Percentiles rank a stretch among this genome's conserved stretches.
Conservation (phyloP, 2,888 invertebrate genomes). For the Bimastos eiseni region DNA sequence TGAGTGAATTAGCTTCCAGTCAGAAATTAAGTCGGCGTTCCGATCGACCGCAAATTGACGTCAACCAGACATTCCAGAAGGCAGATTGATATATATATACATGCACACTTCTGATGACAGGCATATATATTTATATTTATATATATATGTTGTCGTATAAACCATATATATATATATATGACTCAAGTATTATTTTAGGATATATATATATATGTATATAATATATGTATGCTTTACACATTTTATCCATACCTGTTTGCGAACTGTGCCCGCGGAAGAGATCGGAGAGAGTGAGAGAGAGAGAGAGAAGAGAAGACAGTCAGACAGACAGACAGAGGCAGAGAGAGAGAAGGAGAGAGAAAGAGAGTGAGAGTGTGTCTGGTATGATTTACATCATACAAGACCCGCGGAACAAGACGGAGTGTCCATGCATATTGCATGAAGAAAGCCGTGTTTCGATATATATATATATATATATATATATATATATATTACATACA, state of each 20-base stretch:
- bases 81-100: neutral
- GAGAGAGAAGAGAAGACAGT: too few relatives aligned
- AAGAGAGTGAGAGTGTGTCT: too few relatives aligned
- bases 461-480: neutral
- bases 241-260: too few relatives aligned
- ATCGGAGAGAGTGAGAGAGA: too few relatives aligned
- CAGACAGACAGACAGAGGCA: too few relatives aligned
- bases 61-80: neutral
- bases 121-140: neutral
- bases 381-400: neutral
- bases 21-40: neutral
- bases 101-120: neutral
- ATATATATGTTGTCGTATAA: neutral
- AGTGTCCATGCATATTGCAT: constrained; percentile 4
- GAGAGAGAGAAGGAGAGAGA: too few relatives aligned
- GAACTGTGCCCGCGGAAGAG: too few relatives aligned
- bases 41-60: neutral
- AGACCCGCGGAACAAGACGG: neutral
- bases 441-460: neutral
- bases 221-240: neutral
- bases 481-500: neutral
- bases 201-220: neutral
- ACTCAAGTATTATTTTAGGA: too few relatives aligned
- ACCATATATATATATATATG: neutral
- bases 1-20: neutral